Conservation (phyloP, 2,797 vertebrate genomes). For the Bovichtus variegatus region DNA sequence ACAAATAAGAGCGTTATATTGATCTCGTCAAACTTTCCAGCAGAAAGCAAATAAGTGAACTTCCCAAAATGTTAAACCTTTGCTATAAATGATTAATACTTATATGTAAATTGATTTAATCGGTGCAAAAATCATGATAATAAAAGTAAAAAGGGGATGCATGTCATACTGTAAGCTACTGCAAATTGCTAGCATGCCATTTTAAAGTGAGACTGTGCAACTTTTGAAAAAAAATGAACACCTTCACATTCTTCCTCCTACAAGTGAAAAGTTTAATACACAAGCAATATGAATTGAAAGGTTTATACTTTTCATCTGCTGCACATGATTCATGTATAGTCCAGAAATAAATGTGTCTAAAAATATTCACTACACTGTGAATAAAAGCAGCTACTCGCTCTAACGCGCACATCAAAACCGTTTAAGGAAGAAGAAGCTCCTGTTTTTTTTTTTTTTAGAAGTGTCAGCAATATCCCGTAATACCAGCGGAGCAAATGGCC, state of each 20-base stretch:
- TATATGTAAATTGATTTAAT: background rate
- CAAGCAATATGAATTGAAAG: background rate
- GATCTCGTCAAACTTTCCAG: background rate
- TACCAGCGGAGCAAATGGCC: slow-evolving; percentile 29
- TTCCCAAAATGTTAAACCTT: background rate
- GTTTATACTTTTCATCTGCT: slow-evolving; percentile 5
- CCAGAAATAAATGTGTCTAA: slow-evolving; percentile 60
- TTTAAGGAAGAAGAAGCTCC: slow-evolving; percentile 18
- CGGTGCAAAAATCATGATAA: background rate
- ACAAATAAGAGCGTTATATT: background rate
- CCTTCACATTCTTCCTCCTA: background rate
- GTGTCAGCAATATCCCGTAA: slow-evolving; percentile 47
- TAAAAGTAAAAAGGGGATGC: background rate
- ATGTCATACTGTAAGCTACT: too few species aligned
- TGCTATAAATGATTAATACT: background rate
- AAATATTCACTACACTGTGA: slow-evolving; percentile 33
- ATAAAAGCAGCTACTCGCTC: slow-evolving; percentile 7
- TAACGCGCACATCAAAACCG: background rate
- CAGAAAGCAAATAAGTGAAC: background rate
- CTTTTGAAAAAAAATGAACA: background rate
- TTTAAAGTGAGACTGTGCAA: background rate
- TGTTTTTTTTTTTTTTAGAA: slow-evolving; percentile 33
- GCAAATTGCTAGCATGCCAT: background rate
- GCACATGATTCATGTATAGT: slow-evolving; percentile 19
- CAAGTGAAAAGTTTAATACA: background rate